Evolutionary conservation across 2,888 invertebrate species (phyloP), one percentile per base, ranked within the genome.

Genomic region (Hecatera dysodea): DNA sequence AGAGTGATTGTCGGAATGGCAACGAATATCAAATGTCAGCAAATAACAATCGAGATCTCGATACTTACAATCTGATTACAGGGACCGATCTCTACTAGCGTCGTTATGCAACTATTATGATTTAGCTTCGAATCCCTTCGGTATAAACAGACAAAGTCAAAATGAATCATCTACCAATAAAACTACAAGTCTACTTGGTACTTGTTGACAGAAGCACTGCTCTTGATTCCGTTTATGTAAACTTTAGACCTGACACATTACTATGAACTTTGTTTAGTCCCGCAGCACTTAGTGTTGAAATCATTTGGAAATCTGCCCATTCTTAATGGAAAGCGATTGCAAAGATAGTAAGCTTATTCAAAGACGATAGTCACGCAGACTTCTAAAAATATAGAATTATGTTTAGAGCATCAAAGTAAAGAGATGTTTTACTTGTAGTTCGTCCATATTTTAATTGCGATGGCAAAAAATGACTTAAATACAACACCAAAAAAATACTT

Each of bases 231-330:
- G 62, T 75, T 71, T 42, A 50, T n/a, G 66, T 52, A 56, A 44
- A 46, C 57, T 72, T 52, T 42, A 61, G 33, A 57, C 8, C 44
- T 17, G 11, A 50, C 39, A 56, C 67, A 50, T 61, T 24, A 46
- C 48, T 69, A 42, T 64, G 46, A 19, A 50, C 24, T 75, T 57
- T 65, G 36, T 67, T 52, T 64, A 52, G 33, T 19, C 56, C 19
- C 17, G 39, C 72, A 53, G 44, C 79, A 60, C 63, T 76, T 66
- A 66, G 44, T 67, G 56, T 60, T 65, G 42, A 67, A 81, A 76
- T 60, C 50, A 46, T 56, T 79, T 81, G 75, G 82, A 82, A 44
- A 70, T 27, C 52, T 80, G 78, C 78, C 78, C 80, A 65, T 9
- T 75, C 19, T 27, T 64, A 72, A 80, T 72, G 61, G 72, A 67